Evolutionary conservation across 2,888 invertebrate species (phyloP).

Genomic region (Stenolophus ochropezus): DNA sequence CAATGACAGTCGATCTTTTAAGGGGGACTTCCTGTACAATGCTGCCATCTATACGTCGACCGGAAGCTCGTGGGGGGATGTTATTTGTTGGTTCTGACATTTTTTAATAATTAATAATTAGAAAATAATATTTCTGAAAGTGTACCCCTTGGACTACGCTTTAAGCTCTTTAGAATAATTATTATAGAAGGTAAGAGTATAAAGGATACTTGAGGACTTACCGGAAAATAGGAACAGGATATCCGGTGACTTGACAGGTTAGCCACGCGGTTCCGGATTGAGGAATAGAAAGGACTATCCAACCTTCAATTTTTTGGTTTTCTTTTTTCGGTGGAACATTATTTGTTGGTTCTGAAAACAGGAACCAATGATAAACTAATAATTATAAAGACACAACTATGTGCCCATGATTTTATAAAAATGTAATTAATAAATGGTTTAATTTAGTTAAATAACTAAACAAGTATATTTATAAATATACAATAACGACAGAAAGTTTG

Average conservation of each 20-base stretch:
- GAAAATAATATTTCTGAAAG: not conserved
- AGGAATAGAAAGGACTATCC: conserved; percentile 77
- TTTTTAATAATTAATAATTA: not conserved
- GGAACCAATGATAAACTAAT: not conserved
- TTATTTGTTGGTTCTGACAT: conserved; percentile 80
- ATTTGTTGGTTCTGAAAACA: conserved; percentile 75
- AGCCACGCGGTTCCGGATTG: conserved; percentile 77
- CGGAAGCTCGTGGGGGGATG: conserved; percentile 76
- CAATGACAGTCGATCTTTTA: conserved; percentile 71
- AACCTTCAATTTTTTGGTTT: conserved; percentile 76
- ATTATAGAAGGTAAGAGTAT: not conserved
- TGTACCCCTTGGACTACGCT: conserved; percentile 27
- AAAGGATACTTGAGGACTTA: conserved; percentile 71
- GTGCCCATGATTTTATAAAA: too few species aligned
- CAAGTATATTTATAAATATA: too few species aligned
- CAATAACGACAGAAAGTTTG: too few species aligned
- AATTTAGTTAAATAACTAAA: too few species aligned
- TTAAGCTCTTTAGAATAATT: not conserved
- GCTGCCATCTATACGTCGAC: conserved; percentile 73
- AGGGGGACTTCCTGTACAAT: conserved; percentile 73
- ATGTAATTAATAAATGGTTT: too few species aligned
- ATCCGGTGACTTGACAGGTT: conserved; percentile 78
- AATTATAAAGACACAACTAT: not conserved
- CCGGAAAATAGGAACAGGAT: conserved; percentile 80
- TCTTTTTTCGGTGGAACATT: conserved; percentile 80